Percentiles rank a stretch among this genome's conserved stretches.
Evolutionary conservation across 2,113 vertebrate genomes (phyloP).

Genomic region (Colius striatus): DNA sequence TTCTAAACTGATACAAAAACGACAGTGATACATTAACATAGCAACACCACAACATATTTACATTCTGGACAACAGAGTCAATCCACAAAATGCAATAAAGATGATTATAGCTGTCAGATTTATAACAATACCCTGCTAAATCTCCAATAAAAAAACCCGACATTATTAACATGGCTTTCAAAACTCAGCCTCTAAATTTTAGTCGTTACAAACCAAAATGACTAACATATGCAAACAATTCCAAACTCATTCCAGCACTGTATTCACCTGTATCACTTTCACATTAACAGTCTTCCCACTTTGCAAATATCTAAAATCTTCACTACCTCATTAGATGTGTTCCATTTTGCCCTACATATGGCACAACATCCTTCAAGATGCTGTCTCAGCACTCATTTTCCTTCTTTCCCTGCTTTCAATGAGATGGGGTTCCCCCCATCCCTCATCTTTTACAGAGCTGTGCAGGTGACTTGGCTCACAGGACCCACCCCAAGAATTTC

Average conservation of each 20-base stretch:
- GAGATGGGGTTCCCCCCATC: not conserved
- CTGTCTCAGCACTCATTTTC: not conserved
- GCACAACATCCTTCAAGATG: not conserved
- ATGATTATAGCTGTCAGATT: not conserved
- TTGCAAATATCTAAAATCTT: not conserved
- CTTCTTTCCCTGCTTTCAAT: not conserved
- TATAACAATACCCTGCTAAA: not conserved
- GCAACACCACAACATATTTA: not conserved
- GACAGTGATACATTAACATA: not conserved
- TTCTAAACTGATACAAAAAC: not conserved
- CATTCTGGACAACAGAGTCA: not conserved
- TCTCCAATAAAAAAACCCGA: not conserved
- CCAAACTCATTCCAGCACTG: not conserved
- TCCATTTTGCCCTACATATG: not conserved
- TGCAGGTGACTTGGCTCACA: not conserved
- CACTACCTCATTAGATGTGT: not conserved
- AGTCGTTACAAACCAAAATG: not conserved
- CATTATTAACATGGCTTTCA: not conserved
- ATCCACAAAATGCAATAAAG: not conserved
- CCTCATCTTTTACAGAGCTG: not conserved
- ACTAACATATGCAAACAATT: not conserved
- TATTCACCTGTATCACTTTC: not conserved
- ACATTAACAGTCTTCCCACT: not conserved
- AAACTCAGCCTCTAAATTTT: not conserved
- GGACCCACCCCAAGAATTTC: not conserved